A percentile compares a stretch with the other conserved stretches of the same genome.
phyloP scores from a whole-genome alignment of 1,140 invertebrate species.

The Papilio dardanus region DNA sequence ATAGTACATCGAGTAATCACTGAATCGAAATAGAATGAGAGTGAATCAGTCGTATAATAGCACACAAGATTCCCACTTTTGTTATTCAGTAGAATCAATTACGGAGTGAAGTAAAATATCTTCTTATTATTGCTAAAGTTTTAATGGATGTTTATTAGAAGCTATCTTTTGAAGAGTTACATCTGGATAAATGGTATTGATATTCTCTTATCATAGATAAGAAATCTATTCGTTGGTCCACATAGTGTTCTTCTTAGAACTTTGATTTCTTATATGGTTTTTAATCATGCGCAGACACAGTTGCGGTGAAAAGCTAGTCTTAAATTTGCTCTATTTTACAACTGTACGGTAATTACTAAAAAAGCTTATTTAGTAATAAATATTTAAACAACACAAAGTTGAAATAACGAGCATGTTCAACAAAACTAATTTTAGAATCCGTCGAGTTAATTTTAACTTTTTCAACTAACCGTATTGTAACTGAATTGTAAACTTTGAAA shows the following conservation, averaged over 20 bases:
- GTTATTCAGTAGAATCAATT: not conserved
- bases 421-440: constrained; percentile 11
- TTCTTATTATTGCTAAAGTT: not conserved
- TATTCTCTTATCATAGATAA: too few relatives aligned
- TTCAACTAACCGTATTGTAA: not conserved
- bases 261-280: not conserved
- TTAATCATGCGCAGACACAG: not conserved
- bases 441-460: not conserved
- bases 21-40: not conserved
- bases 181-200: too few relatives aligned
- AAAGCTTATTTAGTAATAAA: not conserved
- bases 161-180: too few relatives aligned
- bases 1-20: not conserved
- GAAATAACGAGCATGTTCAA: not conserved
- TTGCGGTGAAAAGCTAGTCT: too few relatives aligned
- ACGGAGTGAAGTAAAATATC: not conserved
- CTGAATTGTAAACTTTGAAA: not conserved
- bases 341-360: not conserved
- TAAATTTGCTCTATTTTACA: not conserved
- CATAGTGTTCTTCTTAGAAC: too few relatives aligned
- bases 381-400: not conserved
- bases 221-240: too few relatives aligned
- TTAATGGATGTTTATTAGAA: too few relatives aligned
- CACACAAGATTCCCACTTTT: not conserved
- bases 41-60: not conserved